Conservation (phyloP, 2,888 invertebrate species). For the Megalurothrips usitatus region DNA sequence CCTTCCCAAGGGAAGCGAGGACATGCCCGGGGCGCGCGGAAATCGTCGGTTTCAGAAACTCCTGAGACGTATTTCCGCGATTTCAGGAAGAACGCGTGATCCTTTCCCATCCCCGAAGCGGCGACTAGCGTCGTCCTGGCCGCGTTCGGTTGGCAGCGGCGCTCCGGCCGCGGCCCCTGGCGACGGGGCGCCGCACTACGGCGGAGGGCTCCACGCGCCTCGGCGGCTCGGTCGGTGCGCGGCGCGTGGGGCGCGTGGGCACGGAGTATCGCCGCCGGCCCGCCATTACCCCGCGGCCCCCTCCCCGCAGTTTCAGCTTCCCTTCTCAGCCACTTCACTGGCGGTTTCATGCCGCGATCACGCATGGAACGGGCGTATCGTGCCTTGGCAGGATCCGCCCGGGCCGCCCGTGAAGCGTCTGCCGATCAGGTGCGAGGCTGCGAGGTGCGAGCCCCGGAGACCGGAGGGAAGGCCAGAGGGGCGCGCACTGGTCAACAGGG, state of each 20-base stretch:
- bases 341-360: too few species aligned
- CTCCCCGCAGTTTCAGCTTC: not conserved
- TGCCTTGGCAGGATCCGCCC: too few species aligned
- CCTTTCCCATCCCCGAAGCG: not conserved
- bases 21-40: too few species aligned
- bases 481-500: too few species aligned
- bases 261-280: not conserved
- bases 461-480: too few species aligned
- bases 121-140: not conserved
- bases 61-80: not conserved
- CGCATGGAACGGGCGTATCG: too few species aligned
- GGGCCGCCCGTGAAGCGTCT: too few species aligned
- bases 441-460: not conserved
- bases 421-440: not conserved
- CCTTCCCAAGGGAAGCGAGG: not conserved
- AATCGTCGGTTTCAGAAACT: too few species aligned
- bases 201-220: not conserved
- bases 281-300: not conserved
- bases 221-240: constrained; percentile 7
- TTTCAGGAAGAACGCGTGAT: not conserved
- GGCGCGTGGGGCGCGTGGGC: not conserved
- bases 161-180: not conserved
- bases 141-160: not conserved
- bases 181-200: not conserved
- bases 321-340: not conserved